phyloP scores from a whole-genome alignment of 2,888 invertebrate species.

The Nomada hirtipes region DNA sequence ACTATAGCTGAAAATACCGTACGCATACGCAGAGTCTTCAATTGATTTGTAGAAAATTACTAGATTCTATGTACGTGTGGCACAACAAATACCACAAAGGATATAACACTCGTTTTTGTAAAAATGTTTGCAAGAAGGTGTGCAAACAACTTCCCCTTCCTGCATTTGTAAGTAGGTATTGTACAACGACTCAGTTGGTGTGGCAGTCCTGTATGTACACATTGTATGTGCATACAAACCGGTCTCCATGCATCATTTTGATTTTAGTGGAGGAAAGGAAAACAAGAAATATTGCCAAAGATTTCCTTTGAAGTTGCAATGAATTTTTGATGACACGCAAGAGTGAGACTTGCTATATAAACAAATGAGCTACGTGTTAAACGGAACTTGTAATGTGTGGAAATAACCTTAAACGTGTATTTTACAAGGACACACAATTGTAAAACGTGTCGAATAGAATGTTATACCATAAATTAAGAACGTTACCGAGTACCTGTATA shows the following conservation, averaged over 20 bases:
- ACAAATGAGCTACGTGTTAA: background rate
- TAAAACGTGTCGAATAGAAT: background rate
- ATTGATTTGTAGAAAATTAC: too few species aligned
- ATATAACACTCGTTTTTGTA: too few species aligned
- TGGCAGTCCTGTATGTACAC: too few species aligned
- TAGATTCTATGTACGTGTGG: too few species aligned
- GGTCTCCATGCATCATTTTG: background rate
- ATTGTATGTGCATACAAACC: background rate
- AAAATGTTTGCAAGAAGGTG: too few species aligned
- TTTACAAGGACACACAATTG: background rate
- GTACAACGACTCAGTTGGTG: too few species aligned
- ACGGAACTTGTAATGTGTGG: background rate
- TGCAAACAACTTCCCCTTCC: too few species aligned
- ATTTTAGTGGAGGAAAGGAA: background rate
- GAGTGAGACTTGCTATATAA: background rate
- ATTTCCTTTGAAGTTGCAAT: background rate
- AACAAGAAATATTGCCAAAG: background rate
- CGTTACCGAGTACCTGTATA: background rate
- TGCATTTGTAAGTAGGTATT: too few species aligned
- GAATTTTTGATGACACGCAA: background rate
- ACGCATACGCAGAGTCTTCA: too few species aligned
- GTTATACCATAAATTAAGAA: background rate
- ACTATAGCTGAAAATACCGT: background rate
- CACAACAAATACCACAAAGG: too few species aligned
- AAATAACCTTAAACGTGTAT: constrained; percentile 2